Evolutionary conservation across 2,888 invertebrate genomes (phyloP), one percentile per base, ranked within the genome.

Genomic region (Drosophila dives): DNA sequence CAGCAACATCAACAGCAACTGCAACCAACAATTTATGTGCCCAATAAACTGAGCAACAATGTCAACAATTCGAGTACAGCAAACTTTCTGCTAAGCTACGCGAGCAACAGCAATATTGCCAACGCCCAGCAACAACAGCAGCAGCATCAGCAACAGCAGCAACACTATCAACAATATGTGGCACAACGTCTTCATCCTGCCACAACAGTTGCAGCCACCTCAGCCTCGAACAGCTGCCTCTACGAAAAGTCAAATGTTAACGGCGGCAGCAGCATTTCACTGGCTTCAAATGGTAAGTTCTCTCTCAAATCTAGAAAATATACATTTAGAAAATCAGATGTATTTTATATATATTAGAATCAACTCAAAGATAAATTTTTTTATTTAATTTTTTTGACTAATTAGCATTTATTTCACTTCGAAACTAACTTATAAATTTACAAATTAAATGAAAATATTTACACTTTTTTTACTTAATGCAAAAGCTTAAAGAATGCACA

Each of bases 151-250:
- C 84, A 79, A 17, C 79, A 73, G 33, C 86, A 81, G 54, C 88
- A 89, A 36, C 86, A 88, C 72, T 91, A 91, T 75, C 91, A 91
- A 72, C 90, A 91, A 72, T 90, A 86, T 72, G 76, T 86, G 32
- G 83, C 83, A 7, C 86, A 88, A 32, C 80, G 86, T 48, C 76
- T 80, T 72, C 87, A 81, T 64, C 87, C 75, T 58, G 54, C 34
- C 2, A 20, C 55, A 8, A 26, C 55, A 8, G 29, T 55, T 26
- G 49, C 61, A n/a, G 51, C 56, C 10, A 50, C 36, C 38, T 80
- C 80, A 0, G 85, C 83, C 10, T 87, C 90, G 12, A 89, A 89
- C 36, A 86, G 80, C 64, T 90, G 91, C 64, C 76, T 91, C 62
- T 91, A 90, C 59, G 91, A 92, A 20, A 83, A 85, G 64, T 82